Evolutionary conservation across 2,113 vertebrate species (phyloP).

Genomic region (Ahaetulla prasina): DNA sequence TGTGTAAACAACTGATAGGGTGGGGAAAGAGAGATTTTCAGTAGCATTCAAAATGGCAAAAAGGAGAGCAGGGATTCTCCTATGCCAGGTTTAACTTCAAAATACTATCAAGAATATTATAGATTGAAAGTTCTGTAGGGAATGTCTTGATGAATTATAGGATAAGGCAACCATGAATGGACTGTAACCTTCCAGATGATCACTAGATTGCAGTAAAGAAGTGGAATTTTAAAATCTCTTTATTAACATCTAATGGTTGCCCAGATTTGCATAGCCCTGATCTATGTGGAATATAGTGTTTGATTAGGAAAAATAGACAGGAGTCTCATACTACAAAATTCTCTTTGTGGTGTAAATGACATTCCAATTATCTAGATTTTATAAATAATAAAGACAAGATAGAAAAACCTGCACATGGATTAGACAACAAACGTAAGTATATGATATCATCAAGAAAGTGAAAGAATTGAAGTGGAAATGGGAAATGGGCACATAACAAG

Average conservation of each 20-base stretch:
- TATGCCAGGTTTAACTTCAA: neutral
- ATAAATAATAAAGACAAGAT: conserved; percentile 8
- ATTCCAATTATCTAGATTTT: neutral
- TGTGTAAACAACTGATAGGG: too few species aligned
- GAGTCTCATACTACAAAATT: conserved; percentile 21
- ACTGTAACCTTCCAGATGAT: neutral
- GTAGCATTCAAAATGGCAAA: neutral
- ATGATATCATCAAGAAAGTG: neutral
- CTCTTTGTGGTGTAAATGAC: conserved; percentile 22
- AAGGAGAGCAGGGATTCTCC: neutral
- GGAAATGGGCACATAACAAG: neutral
- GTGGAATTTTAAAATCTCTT: neutral
- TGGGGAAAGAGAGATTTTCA: neutral
- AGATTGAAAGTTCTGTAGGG: neutral
- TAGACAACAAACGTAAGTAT: neutral
- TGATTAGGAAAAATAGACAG: conserved; percentile 33
- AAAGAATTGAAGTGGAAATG: neutral
- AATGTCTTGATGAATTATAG: neutral
- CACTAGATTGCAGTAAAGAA: neutral
- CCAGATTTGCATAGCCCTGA: neutral
- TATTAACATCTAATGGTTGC: neutral
- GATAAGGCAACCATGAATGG: neutral
- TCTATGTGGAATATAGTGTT: neutral
- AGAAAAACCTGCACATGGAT: neutral
- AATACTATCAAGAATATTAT: neutral